Evolutionary conservation across 2,888 invertebrate species (phyloP), one percentile per base, ranked within the genome.

Genomic region (Papilio gigon): DNA sequence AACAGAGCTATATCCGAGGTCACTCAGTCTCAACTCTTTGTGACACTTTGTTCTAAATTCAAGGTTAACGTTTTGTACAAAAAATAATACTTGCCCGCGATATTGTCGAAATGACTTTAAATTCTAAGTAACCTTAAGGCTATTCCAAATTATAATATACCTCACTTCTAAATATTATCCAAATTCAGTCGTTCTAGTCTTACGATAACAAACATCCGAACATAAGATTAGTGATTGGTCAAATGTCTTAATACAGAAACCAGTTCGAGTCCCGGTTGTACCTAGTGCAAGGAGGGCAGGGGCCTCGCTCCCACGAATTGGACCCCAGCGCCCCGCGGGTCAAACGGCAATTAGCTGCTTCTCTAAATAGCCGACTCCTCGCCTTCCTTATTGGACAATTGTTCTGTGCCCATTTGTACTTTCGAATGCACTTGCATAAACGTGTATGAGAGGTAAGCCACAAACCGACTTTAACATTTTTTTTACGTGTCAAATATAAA

Each of bases 331-430:
- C 69, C 75, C 75, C 70, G 73, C 76, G 80, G 85, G 85, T 86
- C 87, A 87, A 85, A 80, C 81, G 78, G 75, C 87, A 86, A 87
- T 86, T 86, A 85, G 74, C 71, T 68, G 75, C 69, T 75, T 76
- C 77, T 79, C 79, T 75, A 78, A 77, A 78, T 72, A 71, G 72
- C 70, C 70, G 65, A 69, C 35, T 66, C 47, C 40, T 40, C 42
- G 22, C 63, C 56, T 64, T 67, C 63, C 70, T 70, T 63, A 62
- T 67, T 63, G 50, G 20, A 17, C 58, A 40, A 65, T 40, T 58
- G 62, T 56, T 58, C 35, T 53, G 61, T 61, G 50, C 50, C 20
- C 50, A 40, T 35, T 44, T 30, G 62, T 44, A 17, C 44, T 42
- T 62, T 27, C 27, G 61, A 61, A 40, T 61, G 27, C 17, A 30